Evolutionary conservation across 2,113 vertebrate genomes (phyloP).

Genomic region (Zosterops lateralis): DNA sequence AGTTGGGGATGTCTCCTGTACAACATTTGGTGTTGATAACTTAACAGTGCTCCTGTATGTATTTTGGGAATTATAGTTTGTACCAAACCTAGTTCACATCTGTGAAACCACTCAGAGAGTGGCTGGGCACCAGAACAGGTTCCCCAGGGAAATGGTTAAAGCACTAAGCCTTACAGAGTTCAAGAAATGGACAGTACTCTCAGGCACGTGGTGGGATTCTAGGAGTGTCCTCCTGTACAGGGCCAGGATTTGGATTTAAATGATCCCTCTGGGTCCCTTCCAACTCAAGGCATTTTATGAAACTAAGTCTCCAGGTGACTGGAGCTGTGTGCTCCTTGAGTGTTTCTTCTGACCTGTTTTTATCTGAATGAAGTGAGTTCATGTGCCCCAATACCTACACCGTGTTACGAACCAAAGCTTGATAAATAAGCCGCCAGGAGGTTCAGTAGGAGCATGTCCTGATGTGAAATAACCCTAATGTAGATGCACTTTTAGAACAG

Average conservation of each 20-base stretch:
- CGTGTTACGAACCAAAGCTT: neutral
- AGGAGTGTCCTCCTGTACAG: neutral
- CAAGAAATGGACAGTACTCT: neutral
- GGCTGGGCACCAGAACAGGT: neutral
- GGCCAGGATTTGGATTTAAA: neutral
- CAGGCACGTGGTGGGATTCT: neutral
- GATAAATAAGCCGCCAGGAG: neutral
- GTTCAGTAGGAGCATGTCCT: neutral
- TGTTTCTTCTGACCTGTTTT: neutral
- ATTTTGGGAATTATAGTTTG: neutral
- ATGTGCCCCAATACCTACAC: too few relatives aligned
- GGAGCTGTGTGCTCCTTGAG: neutral
- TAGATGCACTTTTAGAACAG: neutral
- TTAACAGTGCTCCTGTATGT: neutral
- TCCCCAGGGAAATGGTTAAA: neutral
- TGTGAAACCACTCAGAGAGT: neutral
- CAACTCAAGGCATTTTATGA: neutral
- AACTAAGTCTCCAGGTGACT: neutral
- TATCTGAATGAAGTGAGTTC: neutral
- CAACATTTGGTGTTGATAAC: neutral
- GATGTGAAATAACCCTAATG: neutral
- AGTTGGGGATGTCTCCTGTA: fast-evolving
- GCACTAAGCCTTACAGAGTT: neutral
- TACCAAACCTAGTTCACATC: neutral
- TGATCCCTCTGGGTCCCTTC: neutral